Evolutionary conservation across 2,797 vertebrate genomes (phyloP).

Genomic region (Pangasius mekongensis): DNA sequence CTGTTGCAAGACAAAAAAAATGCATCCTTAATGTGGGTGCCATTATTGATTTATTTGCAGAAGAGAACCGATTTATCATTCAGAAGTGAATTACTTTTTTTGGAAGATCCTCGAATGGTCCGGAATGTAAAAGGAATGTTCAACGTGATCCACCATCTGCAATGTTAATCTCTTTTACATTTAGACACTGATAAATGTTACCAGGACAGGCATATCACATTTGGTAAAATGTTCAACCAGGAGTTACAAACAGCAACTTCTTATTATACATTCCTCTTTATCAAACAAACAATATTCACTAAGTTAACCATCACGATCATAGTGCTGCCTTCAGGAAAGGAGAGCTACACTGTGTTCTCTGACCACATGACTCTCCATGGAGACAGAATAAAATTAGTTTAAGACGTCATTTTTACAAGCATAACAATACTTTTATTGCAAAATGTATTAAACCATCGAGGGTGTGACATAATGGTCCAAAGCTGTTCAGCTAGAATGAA

Average conservation of each 20-base stretch:
- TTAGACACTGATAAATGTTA: slow-evolving; percentile 32
- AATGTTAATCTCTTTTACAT: slow-evolving; percentile 21
- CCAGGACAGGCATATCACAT: neutral
- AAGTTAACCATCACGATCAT: neutral
- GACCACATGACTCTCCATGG: neutral
- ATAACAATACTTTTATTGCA: slow-evolving; percentile 6
- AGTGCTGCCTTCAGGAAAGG: neutral
- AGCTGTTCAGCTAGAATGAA: slow-evolving; percentile 25
- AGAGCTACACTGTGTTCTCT: neutral
- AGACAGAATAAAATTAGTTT: neutral
- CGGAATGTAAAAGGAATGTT: slow-evolving; percentile 39
- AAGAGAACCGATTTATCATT: slow-evolving; percentile 20
- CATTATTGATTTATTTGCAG: slow-evolving; percentile 5
- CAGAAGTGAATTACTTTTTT: slow-evolving; percentile 8
- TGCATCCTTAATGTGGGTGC: neutral
- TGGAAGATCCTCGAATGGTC: slow-evolving; percentile 12
- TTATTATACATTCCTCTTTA: neutral
- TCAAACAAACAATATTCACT: neutral
- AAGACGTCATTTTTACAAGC: slow-evolving; percentile 7
- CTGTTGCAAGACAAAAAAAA: neutral
- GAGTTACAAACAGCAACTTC: neutral
- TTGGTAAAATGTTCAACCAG: slow-evolving; percentile 6
- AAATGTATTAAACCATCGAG: neutral
- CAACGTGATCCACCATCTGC: slow-evolving; percentile 36
- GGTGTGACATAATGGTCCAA: slow-evolving; percentile 23